Conservation (phyloP, 2,888 invertebrate species). For the Cephus pygmeus region DNA sequence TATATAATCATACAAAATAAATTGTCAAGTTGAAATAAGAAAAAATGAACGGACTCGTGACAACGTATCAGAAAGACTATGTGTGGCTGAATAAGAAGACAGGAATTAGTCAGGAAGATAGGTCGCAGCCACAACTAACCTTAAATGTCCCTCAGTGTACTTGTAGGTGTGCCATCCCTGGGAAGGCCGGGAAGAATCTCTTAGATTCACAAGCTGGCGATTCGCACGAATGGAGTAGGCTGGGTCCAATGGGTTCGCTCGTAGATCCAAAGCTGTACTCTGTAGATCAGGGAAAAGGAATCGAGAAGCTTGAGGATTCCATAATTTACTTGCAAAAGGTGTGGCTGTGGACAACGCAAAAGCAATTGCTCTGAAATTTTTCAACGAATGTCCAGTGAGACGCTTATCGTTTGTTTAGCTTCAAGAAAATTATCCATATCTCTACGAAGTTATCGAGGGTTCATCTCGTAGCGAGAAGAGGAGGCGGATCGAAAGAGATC, state of each 20-base stretch:
- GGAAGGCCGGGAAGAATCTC: neutral
- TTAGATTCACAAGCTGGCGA: slow-evolving; percentile 40
- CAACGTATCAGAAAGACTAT: slow-evolving; percentile 74
- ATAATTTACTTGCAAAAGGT: slow-evolving; percentile 74
- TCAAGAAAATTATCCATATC: slow-evolving; percentile 74
- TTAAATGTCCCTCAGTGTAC: neutral
- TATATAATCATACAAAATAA: neutral
- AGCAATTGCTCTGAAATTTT: slow-evolving; percentile 15
- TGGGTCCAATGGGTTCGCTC: slow-evolving; percentile 72
- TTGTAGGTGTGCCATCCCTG: neutral
- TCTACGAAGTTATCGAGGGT: slow-evolving; percentile 73
- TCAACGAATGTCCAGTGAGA: neutral
- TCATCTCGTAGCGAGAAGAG: slow-evolving; percentile 70
- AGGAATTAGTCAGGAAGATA: slow-evolving; percentile 13
- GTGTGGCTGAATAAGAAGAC: slow-evolving; percentile 70
- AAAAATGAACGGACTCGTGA: slow-evolving; percentile 72
- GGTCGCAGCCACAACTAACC: slow-evolving; percentile 1
- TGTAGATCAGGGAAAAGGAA: slow-evolving; percentile 60
- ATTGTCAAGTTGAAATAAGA: neutral
- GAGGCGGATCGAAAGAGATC: slow-evolving; percentile 72
- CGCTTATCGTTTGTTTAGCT: slow-evolving; percentile 64
- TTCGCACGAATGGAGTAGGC: slow-evolving; percentile 61
- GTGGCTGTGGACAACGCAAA: slow-evolving; percentile 20
- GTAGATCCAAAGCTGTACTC: slow-evolving; percentile 74
- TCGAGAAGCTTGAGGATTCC: slow-evolving; percentile 71